phyloP scores from a whole-genome alignment of 2,888 invertebrate genomes.

The Entomobrya multifasciata region DNA sequence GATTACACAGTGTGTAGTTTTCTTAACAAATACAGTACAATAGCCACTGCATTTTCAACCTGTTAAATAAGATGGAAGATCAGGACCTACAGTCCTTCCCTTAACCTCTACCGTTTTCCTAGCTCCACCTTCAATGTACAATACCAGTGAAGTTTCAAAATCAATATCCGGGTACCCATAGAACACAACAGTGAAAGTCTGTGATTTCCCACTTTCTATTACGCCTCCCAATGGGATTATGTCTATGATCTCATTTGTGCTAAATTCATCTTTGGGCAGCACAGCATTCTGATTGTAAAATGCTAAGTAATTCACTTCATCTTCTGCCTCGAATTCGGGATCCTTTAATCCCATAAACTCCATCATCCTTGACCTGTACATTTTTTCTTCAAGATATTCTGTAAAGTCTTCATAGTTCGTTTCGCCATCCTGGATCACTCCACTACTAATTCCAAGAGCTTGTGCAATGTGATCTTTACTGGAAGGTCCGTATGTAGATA shows the following conservation, averaged over 20 bases:
- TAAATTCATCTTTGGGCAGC: slow-evolving; percentile 43
- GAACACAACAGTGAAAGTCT: slow-evolving; percentile 70
- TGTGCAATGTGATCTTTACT: slow-evolving; percentile 33
- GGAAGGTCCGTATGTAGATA: neutral
- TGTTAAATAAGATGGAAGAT: neutral
- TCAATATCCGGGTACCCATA: slow-evolving; percentile 73
- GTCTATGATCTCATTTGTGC: slow-evolving; percentile 71
- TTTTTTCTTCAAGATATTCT: slow-evolving; percentile 40
- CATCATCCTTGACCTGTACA: slow-evolving; percentile 31
- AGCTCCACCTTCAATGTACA: slow-evolving; percentile 73
- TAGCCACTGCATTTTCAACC: too few relatives aligned
- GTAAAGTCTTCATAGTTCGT: slow-evolving; percentile 59
- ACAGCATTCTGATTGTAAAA: slow-evolving; percentile 56
- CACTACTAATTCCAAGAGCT: slow-evolving; percentile 33
- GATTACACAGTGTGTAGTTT: too few relatives aligned
- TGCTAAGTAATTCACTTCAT: slow-evolving; percentile 67
- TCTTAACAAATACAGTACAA: too few relatives aligned
- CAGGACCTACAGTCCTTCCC: slow-evolving; percentile 50
- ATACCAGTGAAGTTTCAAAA: slow-evolving; percentile 68
- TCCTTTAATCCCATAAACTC: slow-evolving; percentile 36
- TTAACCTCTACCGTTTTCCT: slow-evolving; percentile 53
- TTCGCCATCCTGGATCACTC: neutral
- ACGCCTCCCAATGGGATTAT: slow-evolving; percentile 74
- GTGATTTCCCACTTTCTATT: slow-evolving; percentile 72
- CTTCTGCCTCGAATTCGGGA: slow-evolving; percentile 31